Evolutionary conservation across 2,888 invertebrate genomes (phyloP), one percentile per base, ranked within the genome.

Genomic region (Drosophila niveifrons): DNA sequence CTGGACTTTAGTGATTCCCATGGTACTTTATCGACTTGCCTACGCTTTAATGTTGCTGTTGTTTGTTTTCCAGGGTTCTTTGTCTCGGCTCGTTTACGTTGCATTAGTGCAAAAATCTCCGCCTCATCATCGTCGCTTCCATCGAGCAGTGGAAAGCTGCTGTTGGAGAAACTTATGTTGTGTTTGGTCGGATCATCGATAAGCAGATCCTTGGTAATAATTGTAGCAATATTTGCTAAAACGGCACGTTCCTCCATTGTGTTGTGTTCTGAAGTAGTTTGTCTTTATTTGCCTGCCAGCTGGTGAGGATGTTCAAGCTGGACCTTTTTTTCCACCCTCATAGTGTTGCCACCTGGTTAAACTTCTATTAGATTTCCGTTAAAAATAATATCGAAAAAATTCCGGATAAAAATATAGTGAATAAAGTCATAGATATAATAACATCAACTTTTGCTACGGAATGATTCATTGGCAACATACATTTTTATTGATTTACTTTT

Each of bases 171-270:
- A n/a, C 36, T 78, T 72, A 18, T 66, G 3, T 31, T 29, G 9
- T 31, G 46, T 3, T 13, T 73, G 7, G 69, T 46, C 10, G 71
- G 50, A 18, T 90, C 85, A 74, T 92, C 92, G 18, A 91, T 80
- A 2, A 90, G 78, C 18, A 91, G 65, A 62, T 92, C 92, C 67
- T 92, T 92, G 8, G 90, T 88, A 10, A 92, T 78, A 56, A 92
- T 91, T 43, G 91, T 89, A 2, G 92, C 89, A n/a, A 92, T 90
- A 70, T 92, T 92, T 13, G 90, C 81, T 47, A 92, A 73, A 6
- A 92, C 66, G 7, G 90, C 91, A 39, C 86, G 89, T 67, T 91
- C 91, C 46, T 92, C 92, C 91, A 91, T 91, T 56, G 13, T 10
- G 43, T 36, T 58, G 34, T 3, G 10, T 34, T 36, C 36, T 23